Percentiles rank a stretch among this genome's conserved stretches.
phyloP scores from a whole-genome alignment of 2,888 invertebrate genomes.

The Coelopa pilipes region DNA sequence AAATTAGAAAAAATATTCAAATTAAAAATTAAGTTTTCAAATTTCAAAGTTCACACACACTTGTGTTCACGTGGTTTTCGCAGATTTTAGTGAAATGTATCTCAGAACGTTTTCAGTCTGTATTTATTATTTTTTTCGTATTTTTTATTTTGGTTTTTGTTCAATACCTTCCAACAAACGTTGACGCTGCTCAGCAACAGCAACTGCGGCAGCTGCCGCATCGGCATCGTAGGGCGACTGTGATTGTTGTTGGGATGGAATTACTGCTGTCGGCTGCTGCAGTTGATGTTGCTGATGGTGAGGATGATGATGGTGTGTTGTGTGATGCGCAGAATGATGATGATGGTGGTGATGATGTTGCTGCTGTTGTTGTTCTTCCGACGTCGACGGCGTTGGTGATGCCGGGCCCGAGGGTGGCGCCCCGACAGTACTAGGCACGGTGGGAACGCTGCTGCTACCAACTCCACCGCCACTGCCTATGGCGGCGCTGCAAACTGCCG shows the following conservation, averaged over 20 bases:
- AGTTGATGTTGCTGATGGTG: slow-evolving; percentile 48
- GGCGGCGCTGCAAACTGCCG: slow-evolving; percentile 41
- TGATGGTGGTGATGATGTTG: slow-evolving; percentile 49
- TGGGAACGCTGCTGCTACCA: slow-evolving; percentile 42
- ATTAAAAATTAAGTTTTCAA: slow-evolving; percentile 37
- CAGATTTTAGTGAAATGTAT: no score
- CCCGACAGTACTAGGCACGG: slow-evolving; percentile 35
- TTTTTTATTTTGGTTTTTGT: slow-evolving; percentile 48
- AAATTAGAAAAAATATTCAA: slow-evolving; percentile 31
- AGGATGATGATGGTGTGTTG: slow-evolving; percentile 45
- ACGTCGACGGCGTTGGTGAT: slow-evolving; percentile 60
- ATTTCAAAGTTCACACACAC: slow-evolving; percentile 30
- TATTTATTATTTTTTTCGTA: slow-evolving; percentile 47
- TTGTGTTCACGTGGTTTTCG: slow-evolving; percentile 29
- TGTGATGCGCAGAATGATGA: slow-evolving; percentile 50
- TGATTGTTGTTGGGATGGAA: slow-evolving; percentile 44
- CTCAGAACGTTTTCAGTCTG: slow-evolving; percentile 26
- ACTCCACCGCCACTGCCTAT: slow-evolving; percentile 43
- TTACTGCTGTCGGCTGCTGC: slow-evolving; percentile 44
- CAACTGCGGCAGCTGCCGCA: slow-evolving; percentile 58
- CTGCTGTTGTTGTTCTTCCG: slow-evolving; percentile 54
- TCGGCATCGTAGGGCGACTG: slow-evolving; percentile 52
- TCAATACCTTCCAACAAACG: slow-evolving; percentile 67
- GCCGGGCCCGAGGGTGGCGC: slow-evolving; percentile 58
- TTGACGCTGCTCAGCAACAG: slow-evolving; percentile 64